These are phyloP conservation scores for Callyntrura guangdongensis DNA, from an alignment of 2,888 invertebrate species.

Conservation along the genomic window DNA sequence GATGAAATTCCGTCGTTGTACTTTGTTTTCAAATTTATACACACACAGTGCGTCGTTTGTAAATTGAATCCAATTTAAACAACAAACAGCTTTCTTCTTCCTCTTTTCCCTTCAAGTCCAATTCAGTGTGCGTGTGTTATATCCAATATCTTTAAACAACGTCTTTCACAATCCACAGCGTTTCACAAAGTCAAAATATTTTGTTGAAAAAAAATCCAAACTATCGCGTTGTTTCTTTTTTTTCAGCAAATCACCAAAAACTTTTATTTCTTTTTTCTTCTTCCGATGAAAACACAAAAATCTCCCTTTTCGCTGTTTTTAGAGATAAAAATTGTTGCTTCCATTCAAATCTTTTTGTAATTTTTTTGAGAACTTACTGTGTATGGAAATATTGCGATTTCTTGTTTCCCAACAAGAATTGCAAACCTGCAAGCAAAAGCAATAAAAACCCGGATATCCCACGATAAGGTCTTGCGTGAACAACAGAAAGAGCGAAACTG, in stretches of 20 bases:
- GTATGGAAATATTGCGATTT: slow-evolving; percentile 77
- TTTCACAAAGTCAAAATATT: slow-evolving; percentile 47
- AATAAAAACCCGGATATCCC: slow-evolving; percentile 26
- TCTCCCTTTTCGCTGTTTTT: slow-evolving; percentile 60
- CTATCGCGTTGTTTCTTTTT: neutral
- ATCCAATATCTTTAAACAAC: neutral
- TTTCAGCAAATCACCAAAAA: slow-evolving; percentile 51
- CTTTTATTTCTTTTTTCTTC: slow-evolving; percentile 7
- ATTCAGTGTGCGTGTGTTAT: neutral
- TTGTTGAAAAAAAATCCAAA: slow-evolving; percentile 8
- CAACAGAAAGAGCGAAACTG: slow-evolving; percentile 83
- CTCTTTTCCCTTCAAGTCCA: neutral
- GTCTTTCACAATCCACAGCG: slow-evolving; percentile 4
- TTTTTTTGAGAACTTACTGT: slow-evolving; percentile 74
- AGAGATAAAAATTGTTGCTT: neutral
- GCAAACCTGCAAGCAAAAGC: slow-evolving; percentile 63
- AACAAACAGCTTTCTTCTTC: slow-evolving; percentile 24
- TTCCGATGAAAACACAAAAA: slow-evolving; percentile 68
- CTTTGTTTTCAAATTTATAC: neutral
- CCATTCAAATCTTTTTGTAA: neutral
- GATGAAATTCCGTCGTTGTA: slow-evolving; percentile 1
- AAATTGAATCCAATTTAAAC: neutral
- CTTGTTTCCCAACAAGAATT: slow-evolving; percentile 79
- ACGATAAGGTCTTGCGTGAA: slow-evolving; percentile 70
- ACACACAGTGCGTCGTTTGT: neutral